Evolutionary conservation across 2,113 vertebrate genomes (phyloP), one percentile per base, ranked within the genome.

Genomic region (Pseudopipra pipra): DNA sequence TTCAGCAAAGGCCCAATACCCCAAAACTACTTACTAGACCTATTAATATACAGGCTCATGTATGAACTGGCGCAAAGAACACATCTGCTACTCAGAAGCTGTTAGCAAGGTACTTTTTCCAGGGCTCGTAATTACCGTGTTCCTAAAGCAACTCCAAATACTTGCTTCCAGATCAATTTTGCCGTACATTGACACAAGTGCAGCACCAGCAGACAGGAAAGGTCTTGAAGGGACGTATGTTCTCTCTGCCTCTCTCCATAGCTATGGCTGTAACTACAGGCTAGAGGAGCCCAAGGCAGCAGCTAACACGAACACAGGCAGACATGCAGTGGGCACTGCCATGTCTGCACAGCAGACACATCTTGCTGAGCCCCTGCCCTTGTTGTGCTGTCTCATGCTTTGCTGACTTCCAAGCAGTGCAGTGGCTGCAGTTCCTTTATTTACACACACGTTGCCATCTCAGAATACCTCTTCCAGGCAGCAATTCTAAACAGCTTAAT

Each of bases 251-350:
- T 43, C 17, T 19, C 74, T 46, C 25, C 25, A 28, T 4, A 73
- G 41, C 47, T 54, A 20, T 19, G 27, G 44, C 58, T 61, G 25
- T 41, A 43, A 23, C 31, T 6, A 5, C 0, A 49, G 56, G 9
- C 31, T 46, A 35, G 35, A 77, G 35, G 8, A 67, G 41, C 28
- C 31, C 0, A 0, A 65, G 30, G 21, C n/a, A 75, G 31, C 2
- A 62, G 66, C 17, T 6, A 46, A 28, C 18, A 15, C 0, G 1
- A 72, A 39, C 12, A 21, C 18, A 47, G 27, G 23, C 33, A 72
- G 59, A 12, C 30, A 22, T 2, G 12, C 59, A 70, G 30, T 1
- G 6, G 30, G 21, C 49, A 41, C 18, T 33, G 7, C 46, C 28
- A 33, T 28, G 43, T 21, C 21, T 52, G 5, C 44, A 8, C 1